phyloP scores from a whole-genome alignment of 2,888 invertebrate species.

The Morpho helenor region DNA sequence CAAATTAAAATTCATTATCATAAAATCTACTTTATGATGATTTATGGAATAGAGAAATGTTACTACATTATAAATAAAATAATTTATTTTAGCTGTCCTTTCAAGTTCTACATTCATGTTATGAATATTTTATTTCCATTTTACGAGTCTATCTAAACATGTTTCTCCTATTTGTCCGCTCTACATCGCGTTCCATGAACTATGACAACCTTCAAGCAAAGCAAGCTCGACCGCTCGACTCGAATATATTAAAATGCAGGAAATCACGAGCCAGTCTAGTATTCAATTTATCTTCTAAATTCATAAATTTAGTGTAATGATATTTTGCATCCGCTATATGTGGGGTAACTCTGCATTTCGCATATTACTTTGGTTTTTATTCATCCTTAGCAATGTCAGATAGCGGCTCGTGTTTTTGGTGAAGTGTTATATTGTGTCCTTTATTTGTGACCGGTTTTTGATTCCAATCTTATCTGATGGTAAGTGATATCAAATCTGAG shows the following conservation, averaged over 20 bases:
- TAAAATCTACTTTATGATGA: not conserved
- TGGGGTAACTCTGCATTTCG: slow-evolving; percentile 20
- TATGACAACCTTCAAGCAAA: slow-evolving; percentile 58
- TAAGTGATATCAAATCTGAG: not conserved
- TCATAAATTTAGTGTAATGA: slow-evolving; percentile 71
- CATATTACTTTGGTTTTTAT: slow-evolving; percentile 15
- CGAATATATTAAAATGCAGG: slow-evolving; percentile 73
- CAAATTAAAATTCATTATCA: too few relatives aligned
- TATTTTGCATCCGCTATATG: slow-evolving; percentile 63
- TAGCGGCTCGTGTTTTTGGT: too few relatives aligned
- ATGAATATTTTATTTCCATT: slow-evolving; percentile 12
- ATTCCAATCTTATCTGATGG: not conserved
- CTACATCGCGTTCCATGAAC: slow-evolving; percentile 43
- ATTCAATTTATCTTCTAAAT: slow-evolving; percentile 74
- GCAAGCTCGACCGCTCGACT: slow-evolving; percentile 45
- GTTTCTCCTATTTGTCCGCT: slow-evolving; percentile 12
- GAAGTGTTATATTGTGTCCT: not conserved
- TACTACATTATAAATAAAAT: slow-evolving; percentile 1
- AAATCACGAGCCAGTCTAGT: slow-evolving; percentile 69
- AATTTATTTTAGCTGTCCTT: slow-evolving; percentile 4
- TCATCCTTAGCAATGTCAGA: slow-evolving; percentile 2
- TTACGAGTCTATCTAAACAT: slow-evolving; percentile 8
- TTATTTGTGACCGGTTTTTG: not conserved
- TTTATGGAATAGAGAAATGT: slow-evolving; percentile 2
- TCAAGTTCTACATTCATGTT: slow-evolving; percentile 7